Base-by-base conservation (phyloP, 2,888 invertebrate species). In the Meliscaeva auricollis region DNA sequence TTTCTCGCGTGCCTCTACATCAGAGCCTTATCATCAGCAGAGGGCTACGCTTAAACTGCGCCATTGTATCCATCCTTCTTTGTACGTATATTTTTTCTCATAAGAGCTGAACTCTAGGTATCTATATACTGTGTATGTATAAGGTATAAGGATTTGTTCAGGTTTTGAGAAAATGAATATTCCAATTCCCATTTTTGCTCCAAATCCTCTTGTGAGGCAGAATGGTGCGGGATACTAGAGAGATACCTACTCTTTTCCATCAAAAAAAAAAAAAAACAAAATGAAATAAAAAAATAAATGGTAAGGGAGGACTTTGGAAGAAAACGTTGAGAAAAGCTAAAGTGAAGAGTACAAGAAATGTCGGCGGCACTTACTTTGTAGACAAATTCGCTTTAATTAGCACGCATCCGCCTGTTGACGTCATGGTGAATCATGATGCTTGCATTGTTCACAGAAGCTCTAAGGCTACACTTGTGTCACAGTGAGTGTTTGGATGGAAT, bases 331-430 rank as follows among this genome's bases (percentile, higher is more conserved):
- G 41, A 60, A 64, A 64, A 82, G 44, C 60, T 41, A 22, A 48
- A 70, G 48, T 64, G 56, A 69, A 64, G 50, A 74, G 48, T 41
- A 83, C 46, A 74, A 76, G 75, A 66, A 84, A 75, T 52, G 58
- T 81, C 66, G 38, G 77, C 81, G 87, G 87, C 87, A 87, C 82
- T 87, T 87, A 70, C 87, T 87, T 87, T 87, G 82, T 87, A 82
- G 58, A 82, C 81, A 87, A 82, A 87, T 87, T 78, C 70, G 82
- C 81, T 87, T 82, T 81, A 87, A 87, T 87, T 87, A 87, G 87
- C 82, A 87, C 87, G 87, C 82, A 87, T 87, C 77, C 77, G 87
- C 87, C 82, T 87, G 81, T 87, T 87, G 87, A 87, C 68, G 82
- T 73, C 80, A 69, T 72, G 68, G 52, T 62, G 72, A 62, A 74